These are phyloP conservation scores for Apotomis capreana DNA, from an alignment of 2,888 invertebrate species.

Conservation along the genomic window DNA sequence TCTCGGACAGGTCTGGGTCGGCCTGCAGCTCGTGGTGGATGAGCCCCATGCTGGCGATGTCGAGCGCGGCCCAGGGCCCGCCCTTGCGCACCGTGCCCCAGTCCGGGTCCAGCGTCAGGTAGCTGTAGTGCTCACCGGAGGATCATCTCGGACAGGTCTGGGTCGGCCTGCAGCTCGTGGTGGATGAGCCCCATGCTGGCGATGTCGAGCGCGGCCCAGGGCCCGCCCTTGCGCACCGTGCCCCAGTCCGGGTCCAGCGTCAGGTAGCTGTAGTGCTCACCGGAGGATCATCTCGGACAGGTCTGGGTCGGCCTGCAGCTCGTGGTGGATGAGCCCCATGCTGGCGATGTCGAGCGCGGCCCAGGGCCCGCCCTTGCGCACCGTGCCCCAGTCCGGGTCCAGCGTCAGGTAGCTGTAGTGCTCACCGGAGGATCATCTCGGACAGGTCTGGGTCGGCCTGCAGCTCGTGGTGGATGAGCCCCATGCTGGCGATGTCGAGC, in stretches of 20 bases:
- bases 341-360: background rate
- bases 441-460: constrained; percentile 84
- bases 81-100: constrained; percentile 89
- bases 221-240: constrained; percentile 84
- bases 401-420: constrained; percentile 91
- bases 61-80: no score
- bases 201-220: background rate
- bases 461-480: constrained; percentile 90
- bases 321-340: constrained; percentile 89
- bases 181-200: constrained; percentile 87
- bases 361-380: constrained; percentile 80
- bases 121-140: constrained; percentile 91
- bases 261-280: constrained; percentile 90
- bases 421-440: constrained; percentile 90
- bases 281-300: constrained; percentile 91
- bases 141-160: constrained; percentile 89
- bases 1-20: constrained; percentile 86
- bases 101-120: constrained; percentile 89
- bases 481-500: constrained; percentile 68
- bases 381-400: constrained; percentile 89
- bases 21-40: constrained; percentile 89
- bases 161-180: constrained; percentile 85
- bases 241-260: constrained; percentile 91
- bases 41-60: constrained; percentile 80
- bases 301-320: constrained; percentile 85